These are phyloP conservation scores for Liodrosophila aerea DNA, from an alignment of 2,888 invertebrate genomes.

Conservation along the genomic window DNA sequence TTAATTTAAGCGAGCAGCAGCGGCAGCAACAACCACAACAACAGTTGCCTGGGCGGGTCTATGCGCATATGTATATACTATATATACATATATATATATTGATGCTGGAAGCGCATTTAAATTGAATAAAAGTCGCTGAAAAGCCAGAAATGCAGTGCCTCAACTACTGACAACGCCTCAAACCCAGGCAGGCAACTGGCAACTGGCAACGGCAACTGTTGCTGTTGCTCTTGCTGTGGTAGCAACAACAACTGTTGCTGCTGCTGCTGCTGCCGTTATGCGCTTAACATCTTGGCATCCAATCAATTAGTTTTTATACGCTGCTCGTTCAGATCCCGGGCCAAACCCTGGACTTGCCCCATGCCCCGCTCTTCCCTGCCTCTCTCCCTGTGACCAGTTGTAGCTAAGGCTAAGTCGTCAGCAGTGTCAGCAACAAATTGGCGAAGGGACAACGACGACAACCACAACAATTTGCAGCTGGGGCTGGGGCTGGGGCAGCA, in stretches of 20 bases:
- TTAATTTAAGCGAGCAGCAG: slow-evolving; percentile 67
- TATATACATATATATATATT: too few relatives aligned
- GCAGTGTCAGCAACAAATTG: slow-evolving; percentile 75
- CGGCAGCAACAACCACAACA: slow-evolving; percentile 15
- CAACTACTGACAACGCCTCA: slow-evolving; percentile 61
- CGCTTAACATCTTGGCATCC: slow-evolving; percentile 75
- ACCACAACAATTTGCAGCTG: slow-evolving; percentile 58
- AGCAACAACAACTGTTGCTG: slow-evolving; percentile 22
- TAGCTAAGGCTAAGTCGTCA: slow-evolving; percentile 54
- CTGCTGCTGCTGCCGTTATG: slow-evolving; percentile 63
- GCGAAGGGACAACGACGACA: slow-evolving; percentile 66
- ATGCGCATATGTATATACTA: too few relatives aligned
- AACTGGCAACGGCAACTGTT: slow-evolving; percentile 44
- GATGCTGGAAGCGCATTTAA: slow-evolving; percentile 72
- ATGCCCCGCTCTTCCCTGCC: slow-evolving; percentile 8
- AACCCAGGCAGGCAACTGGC: slow-evolving; percentile 25
- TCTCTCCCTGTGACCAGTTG: slow-evolving; percentile 20
- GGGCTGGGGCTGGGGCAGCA: too few relatives aligned
- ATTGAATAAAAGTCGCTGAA: slow-evolving; percentile 71
- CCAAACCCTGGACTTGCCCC: slow-evolving; percentile 56
- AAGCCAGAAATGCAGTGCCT: slow-evolving; percentile 27
- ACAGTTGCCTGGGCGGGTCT: slow-evolving; percentile 45
- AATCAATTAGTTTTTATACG: slow-evolving; percentile 78
- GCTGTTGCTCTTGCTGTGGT: slow-evolving; percentile 42
- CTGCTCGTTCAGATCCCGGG: slow-evolving; percentile 64